Evolutionary conservation across 2,888 invertebrate genomes (phyloP), one percentile per base, ranked within the genome.

Genomic region (Choristoneura rosaceana): DNA sequence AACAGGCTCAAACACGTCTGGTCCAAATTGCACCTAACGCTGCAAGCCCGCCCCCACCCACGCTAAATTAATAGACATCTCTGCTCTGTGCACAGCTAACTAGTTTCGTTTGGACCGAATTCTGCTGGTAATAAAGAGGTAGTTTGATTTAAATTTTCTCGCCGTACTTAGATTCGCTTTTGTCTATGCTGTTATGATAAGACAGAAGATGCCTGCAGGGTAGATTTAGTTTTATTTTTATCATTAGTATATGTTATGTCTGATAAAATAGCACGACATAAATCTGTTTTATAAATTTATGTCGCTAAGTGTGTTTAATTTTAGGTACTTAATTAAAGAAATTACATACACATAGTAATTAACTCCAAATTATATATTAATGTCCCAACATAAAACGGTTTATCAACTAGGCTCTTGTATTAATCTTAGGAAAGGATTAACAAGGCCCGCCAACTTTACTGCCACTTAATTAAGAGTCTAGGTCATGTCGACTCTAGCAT

Each of bases 41-140:
- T 61, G 67, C 71, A 45, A 52, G 12, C 64, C 34, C 14, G 25
- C 66, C 10, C 43, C 33, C n/a, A 7, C 14, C 43, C 7, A n/a
- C 43, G 15, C 34, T 62, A 55, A 66, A 71, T 71, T 71, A 67
- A 71, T 62, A 67, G 71, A 71, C 71, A 67, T 45, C 55, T 2
- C 55, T 64, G 45, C 41, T 43, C 43, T 58, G 45, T n/a, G 50
- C 33, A 14, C 10, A 9, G 62, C 66, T 67, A 67, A 67, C 55
- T 62, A 67, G 62, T 52, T 17, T 67, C 38, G n/a, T 71, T 67
- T 67, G 66, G 62, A 47, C 66, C 4, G 14, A 55, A 43, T 34
- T 33, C 50, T 17, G 63, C 45, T 41, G 41, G 69, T 62, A 63
- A 63, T 25, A 55, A 58, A 55, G 45, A 10, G 7, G 33, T 15